Evolutionary conservation across 2,113 vertebrate species (phyloP).

Genomic region (Anthoscopus minutus): DNA sequence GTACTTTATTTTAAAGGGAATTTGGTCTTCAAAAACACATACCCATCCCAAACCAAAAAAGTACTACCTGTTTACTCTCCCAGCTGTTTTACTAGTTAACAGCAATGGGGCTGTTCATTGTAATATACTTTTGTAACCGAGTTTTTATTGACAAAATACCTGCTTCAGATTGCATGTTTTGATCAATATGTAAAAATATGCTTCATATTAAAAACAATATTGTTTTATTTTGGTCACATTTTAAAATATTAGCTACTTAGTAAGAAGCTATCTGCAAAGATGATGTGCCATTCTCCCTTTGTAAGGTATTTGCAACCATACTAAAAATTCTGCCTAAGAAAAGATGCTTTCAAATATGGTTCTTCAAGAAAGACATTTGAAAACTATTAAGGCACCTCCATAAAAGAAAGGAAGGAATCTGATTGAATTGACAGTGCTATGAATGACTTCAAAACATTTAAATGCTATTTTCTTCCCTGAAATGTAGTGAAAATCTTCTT

Average conservation of each 20-base stretch:
- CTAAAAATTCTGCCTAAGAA: not conserved
- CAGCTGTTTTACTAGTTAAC: not conserved
- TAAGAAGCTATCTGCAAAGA: not conserved
- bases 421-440: not conserved
- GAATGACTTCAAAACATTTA: not conserved
- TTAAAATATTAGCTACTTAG: not conserved
- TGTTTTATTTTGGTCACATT: not conserved
- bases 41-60: not conserved
- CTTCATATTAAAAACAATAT: not conserved
- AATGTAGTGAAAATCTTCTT: not conserved
- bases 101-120: accelerated
- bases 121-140: not conserved
- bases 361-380: not conserved
- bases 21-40: not conserved
- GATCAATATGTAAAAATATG: not conserved
- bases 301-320: not conserved
- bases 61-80: not conserved
- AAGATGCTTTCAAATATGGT: not conserved
- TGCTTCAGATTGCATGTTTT: not conserved
- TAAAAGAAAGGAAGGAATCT: not conserved
- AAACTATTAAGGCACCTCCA: not conserved
- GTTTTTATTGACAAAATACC: not conserved
- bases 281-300: not conserved
- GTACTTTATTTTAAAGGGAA: not conserved
- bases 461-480: not conserved